Conservation (phyloP, 2,113 vertebrate genomes). For the Cyprinodon variegatus region DNA sequence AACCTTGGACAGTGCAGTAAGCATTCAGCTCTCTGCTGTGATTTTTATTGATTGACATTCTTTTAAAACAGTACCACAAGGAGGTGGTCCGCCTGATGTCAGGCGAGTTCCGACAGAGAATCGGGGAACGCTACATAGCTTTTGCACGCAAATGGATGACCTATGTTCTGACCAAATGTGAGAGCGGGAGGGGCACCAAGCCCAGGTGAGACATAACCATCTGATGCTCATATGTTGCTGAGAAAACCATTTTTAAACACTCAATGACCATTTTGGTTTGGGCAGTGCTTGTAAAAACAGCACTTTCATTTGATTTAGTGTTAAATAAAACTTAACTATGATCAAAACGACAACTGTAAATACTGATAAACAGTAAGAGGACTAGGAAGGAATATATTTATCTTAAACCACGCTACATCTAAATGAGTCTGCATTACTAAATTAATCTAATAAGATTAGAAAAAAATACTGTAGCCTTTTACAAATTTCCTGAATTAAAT, state of each 20-base stretch:
- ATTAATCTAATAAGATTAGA: neutral
- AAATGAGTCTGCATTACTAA: too few relatives aligned
- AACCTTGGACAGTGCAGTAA: neutral
- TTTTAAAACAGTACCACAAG: slow-evolving; percentile 90
- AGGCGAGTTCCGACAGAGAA: slow-evolving; percentile 94
- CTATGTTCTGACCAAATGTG: slow-evolving; percentile 96
- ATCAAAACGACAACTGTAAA: too few relatives aligned
- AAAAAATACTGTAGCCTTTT: neutral
- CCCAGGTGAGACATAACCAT: slow-evolving; percentile 85
- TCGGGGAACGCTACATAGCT: slow-evolving; percentile 94
- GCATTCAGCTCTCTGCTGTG: neutral
- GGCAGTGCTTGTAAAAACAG: too few relatives aligned
- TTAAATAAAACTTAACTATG: too few relatives aligned
- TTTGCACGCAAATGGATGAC: slow-evolving; percentile 99
- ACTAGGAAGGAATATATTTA: too few relatives aligned
- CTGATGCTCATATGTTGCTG: neutral
- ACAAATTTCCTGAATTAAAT: too few relatives aligned
- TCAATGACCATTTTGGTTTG: neutral
- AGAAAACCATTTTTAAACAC: neutral
- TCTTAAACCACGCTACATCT: too few relatives aligned
- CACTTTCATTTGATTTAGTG: too few relatives aligned
- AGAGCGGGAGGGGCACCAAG: slow-evolving; percentile 95
- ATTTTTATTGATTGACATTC: neutral
- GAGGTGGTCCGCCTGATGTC: slow-evolving; percentile 99
- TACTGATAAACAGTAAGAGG: too few relatives aligned